Conservation (phyloP, 2,888 invertebrate species). For the Amphiduros pacificus region DNA sequence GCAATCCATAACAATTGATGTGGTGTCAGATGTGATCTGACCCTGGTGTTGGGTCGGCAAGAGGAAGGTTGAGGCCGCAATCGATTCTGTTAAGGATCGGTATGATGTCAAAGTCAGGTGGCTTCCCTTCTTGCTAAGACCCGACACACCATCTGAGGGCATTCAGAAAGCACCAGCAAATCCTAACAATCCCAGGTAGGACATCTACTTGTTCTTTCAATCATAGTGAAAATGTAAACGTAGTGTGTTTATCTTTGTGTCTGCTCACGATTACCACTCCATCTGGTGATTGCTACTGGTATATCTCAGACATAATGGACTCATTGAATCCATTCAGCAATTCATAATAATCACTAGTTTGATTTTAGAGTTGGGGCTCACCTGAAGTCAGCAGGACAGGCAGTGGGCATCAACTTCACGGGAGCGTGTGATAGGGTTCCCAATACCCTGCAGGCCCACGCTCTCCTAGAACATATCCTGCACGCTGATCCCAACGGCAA, state of each 20-base stretch:
- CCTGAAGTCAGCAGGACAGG: constrained; percentile 36
- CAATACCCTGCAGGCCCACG: constrained; percentile 43
- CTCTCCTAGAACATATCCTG: constrained; percentile 43
- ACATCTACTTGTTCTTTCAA: too few relatives aligned
- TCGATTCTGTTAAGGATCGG: constrained; percentile 35
- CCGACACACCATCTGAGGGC: constrained; percentile 47
- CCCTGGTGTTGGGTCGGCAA: constrained; percentile 58
- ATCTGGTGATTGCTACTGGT: too few relatives aligned
- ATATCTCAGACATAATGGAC: too few relatives aligned
- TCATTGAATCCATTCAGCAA: too few relatives aligned
- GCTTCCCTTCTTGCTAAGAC: constrained; percentile 50
- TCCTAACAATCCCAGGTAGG: too few relatives aligned
- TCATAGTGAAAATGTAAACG: too few relatives aligned
- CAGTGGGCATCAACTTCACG: constrained; percentile 45
- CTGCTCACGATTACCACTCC: too few relatives aligned
- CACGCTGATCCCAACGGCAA: constrained; percentile 35
- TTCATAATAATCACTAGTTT: too few relatives aligned
- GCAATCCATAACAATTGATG: constrained; percentile 37
- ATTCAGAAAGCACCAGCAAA: constrained; percentile 40
- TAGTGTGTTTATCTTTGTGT: too few relatives aligned
- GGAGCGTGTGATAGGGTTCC: constrained; percentile 38
- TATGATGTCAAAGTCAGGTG: constrained; percentile 49
- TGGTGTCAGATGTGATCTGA: constrained; percentile 54
- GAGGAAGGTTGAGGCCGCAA: constrained; percentile 49
- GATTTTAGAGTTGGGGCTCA: constrained; percentile 32